Evolutionary conservation across 2,113 vertebrate species (phyloP).

Genomic region (Entomyzon cyanotis): DNA sequence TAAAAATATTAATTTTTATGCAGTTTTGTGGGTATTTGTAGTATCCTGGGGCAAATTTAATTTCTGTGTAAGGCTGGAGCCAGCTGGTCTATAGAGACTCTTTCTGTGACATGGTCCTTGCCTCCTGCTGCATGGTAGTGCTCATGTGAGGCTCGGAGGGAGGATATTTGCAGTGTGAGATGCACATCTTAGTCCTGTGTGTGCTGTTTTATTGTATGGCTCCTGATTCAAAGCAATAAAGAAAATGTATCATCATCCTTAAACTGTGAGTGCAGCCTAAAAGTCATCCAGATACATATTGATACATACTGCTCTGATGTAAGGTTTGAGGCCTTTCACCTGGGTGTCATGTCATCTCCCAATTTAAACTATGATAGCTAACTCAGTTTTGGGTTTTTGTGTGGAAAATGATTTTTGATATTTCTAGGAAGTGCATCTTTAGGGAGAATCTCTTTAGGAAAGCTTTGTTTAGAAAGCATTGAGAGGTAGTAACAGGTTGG

Average conservation of each 20-base stretch:
- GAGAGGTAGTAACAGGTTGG: background rate
- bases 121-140: background rate
- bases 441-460: background rate
- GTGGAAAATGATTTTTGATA: background rate
- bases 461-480: background rate
- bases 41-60: background rate
- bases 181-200: background rate
- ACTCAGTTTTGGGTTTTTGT: background rate
- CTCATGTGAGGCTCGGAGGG: background rate
- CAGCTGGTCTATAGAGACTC: background rate
- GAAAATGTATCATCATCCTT: background rate
- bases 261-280: background rate
- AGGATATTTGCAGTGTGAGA: accelerated
- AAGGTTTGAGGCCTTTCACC: background rate
- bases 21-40: background rate
- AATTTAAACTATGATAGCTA: background rate
- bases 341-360: background rate
- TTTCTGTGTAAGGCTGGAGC: background rate
- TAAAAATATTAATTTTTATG: background rate
- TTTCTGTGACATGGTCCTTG: background rate
- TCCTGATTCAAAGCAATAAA: background rate
- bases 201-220: background rate
- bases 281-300: background rate
- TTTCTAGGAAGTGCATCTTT: background rate
- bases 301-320: background rate